phyloP scores from a whole-genome alignment of 2,888 invertebrate species.

The Agelastica alni region DNA sequence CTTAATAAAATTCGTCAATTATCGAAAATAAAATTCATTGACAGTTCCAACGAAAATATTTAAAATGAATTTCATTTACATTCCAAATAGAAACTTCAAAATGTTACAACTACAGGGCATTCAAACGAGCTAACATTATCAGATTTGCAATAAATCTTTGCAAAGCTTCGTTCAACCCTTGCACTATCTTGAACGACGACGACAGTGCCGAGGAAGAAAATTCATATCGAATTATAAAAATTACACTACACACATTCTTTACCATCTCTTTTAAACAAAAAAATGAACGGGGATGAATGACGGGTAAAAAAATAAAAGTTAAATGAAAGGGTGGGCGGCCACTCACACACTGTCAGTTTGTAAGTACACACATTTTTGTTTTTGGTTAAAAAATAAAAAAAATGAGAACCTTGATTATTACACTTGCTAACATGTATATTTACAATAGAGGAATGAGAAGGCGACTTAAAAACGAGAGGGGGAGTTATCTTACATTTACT shows the following conservation, averaged over 20 bases:
- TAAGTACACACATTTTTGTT: slow-evolving; percentile 51
- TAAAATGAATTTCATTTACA: slow-evolving; percentile 24
- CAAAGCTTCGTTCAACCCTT: slow-evolving; percentile 1
- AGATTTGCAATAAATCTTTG: not conserved
- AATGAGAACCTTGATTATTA: slow-evolving; percentile 39
- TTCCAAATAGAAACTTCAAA: slow-evolving; percentile 23
- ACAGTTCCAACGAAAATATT: too few relatives aligned
- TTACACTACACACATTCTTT: slow-evolving; percentile 27
- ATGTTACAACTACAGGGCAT: slow-evolving; percentile 16
- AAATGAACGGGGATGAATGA: slow-evolving; percentile 28
- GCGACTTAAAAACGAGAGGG: slow-evolving; percentile 37
- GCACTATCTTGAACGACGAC: slow-evolving; percentile 24
- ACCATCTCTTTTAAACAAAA: slow-evolving; percentile 27
- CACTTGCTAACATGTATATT: slow-evolving; percentile 50
- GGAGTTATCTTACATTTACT: slow-evolving; percentile 47
- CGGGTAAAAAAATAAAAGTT: slow-evolving; percentile 16
- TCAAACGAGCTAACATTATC: slow-evolving; percentile 6
- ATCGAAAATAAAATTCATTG: too few relatives aligned
- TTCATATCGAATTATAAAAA: slow-evolving; percentile 24
- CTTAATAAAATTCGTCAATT: too few relatives aligned
- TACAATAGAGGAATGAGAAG: slow-evolving; percentile 56
- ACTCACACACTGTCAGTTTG: slow-evolving; percentile 45
- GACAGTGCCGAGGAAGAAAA: slow-evolving; percentile 28
- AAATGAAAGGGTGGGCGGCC: slow-evolving; percentile 33
- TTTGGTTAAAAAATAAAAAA: slow-evolving; percentile 36